Evolutionary conservation across 2,113 vertebrate species (phyloP), one percentile per base, ranked within the genome.

Genomic region (Corythornis vintsioides): DNA sequence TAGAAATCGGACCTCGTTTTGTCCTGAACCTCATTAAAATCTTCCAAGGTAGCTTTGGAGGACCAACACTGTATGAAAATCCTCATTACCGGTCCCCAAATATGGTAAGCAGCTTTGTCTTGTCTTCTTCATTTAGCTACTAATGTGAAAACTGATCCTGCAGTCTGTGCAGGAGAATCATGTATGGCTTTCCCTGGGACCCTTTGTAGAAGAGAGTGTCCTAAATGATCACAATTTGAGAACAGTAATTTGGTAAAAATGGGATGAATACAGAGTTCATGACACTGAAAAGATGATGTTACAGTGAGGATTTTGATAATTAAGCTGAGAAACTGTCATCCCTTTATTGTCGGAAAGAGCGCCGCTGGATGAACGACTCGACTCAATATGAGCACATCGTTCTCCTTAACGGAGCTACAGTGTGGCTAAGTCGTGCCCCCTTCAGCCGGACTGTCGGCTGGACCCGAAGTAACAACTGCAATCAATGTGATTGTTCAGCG

Each of bases 1-100:
- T 99, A 82, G 99, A 99, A 97, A 99, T 99, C 48, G 99, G 99
- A 43, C 99, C 99, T 78, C 99, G 99, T 56, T 99, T 99, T 96
- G 99, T 99, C 72, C 97, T 99, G 86, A 99, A 99, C 90, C 98
- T 99, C 57, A 99, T 99, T 75, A 99, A 99, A 97, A 98, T 99
- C 80, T 99, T 99, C 93, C 98, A 98, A 82, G 99, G 99, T 57
- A 99, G 99, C 87, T 99, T 99, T 95, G 99, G 99, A 69, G 99
- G 99, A 63, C 98, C 98, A 24, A 99, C 99, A 11, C 97, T 99
- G 2, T 99, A 98, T 90, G 98, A 99, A 97, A 99, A 99, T 94
- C 98, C 98, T 59, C 91, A 98, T 72, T 99, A 99, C 92, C 97
- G 97, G 92, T 99, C 99, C 53, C 99, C 99, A 31, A 99, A 99